Evolutionary conservation across 2,113 vertebrate species (phyloP).

Genomic region (Centropus unirufus): DNA sequence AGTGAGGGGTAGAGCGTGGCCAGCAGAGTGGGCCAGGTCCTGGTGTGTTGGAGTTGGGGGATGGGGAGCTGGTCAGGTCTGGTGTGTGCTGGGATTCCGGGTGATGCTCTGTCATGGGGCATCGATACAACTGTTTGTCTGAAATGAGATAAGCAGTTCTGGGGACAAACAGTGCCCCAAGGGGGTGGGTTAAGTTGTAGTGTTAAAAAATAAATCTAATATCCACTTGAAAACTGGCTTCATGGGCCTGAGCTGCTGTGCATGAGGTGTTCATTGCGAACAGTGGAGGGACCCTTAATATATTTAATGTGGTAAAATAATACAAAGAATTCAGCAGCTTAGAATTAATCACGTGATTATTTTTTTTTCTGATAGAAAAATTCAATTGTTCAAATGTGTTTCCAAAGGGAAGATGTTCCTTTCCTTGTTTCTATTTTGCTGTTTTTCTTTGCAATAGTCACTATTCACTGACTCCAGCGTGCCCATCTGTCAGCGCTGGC

Average conservation of each 20-base stretch:
- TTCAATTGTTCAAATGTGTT: rapidly evolving
- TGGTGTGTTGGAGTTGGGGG: neutral
- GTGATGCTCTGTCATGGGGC: neutral
- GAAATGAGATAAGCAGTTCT: neutral
- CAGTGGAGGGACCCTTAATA: neutral
- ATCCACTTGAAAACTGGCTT: neutral
- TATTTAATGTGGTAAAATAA: neutral
- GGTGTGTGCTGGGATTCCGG: too few relatives aligned
- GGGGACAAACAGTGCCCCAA: neutral
- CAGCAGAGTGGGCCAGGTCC: neutral
- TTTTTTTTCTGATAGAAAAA: neutral
- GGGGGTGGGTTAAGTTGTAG: neutral
- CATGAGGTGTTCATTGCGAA: neutral
- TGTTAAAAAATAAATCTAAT: neutral
- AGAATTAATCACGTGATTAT: neutral
- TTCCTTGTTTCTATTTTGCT: neutral
- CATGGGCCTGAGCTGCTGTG: neutral
- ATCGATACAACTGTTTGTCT: neutral
- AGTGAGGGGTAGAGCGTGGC: neutral
- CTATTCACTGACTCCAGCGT: conserved; percentile 39
- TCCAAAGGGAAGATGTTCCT: neutral
- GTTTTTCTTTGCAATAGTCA: conserved; percentile 31
- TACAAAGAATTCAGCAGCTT: neutral
- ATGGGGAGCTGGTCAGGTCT: too few relatives aligned
- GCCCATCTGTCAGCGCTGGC: conserved; percentile 62